Conservation (phyloP, 2,797 vertebrate genomes). For the Mus caroli region DNA sequence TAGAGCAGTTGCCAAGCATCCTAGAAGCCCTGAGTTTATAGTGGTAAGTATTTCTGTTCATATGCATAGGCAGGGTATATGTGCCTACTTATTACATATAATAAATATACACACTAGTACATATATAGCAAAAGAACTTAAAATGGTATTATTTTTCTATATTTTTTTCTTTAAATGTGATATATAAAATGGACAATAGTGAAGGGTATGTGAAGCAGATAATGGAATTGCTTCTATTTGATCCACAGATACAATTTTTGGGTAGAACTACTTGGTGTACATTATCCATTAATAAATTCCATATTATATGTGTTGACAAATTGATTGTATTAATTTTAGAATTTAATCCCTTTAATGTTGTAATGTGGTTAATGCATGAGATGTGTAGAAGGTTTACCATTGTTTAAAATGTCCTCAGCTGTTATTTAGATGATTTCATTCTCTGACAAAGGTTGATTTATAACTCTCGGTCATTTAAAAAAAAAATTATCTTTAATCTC, state of each 20-base stretch:
- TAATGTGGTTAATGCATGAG: neutral
- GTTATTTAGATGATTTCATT: neutral
- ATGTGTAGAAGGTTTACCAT: neutral
- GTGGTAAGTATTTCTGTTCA: too few relatives aligned
- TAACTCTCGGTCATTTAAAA: neutral
- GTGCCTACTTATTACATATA: neutral
- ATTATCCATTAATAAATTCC: neutral
- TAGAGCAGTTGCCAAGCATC: neutral
- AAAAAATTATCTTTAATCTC: too few relatives aligned
- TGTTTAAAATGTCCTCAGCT: too few relatives aligned
- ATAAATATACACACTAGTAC: neutral
- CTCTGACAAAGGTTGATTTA: neutral
- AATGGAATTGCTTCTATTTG: neutral
- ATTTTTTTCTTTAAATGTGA: neutral
- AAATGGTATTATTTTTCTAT: neutral
- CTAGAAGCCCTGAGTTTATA: neutral
- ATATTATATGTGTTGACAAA: neutral
- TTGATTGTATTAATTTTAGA: neutral
- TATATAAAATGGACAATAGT: neutral
- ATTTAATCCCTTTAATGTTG: neutral
- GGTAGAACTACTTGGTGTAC: neutral
- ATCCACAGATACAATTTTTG: neutral
- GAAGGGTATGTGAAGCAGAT: neutral
- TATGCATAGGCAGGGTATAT: neutral
- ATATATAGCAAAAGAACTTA: neutral